Evolutionary conservation across 2,888 invertebrate genomes (phyloP), one percentile per base, ranked within the genome.

Genomic region (Scaptomyza reducta): DNA sequence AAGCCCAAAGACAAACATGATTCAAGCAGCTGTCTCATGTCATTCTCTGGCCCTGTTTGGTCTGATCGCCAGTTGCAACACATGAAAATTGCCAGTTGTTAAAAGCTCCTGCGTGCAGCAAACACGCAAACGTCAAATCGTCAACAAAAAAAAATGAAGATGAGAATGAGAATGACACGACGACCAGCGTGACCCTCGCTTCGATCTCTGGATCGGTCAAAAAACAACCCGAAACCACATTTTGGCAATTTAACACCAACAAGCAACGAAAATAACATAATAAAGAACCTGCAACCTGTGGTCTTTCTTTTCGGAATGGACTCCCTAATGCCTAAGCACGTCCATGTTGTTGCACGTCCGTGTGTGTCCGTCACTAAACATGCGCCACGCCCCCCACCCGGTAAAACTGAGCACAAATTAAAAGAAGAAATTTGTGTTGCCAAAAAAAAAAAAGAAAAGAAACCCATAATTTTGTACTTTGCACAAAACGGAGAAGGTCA

Each of bases 301-400:
- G 7, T 38, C 14, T 38, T 40, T 40, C 10, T 3, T 16, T 61
- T 63, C 63, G 35, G 33, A 27, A 50, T 25, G 65, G 82, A 79
- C 81, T 87, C 74, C 89, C 82, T 87, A 83, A 83, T 83, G 89
- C 82, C 82, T 88, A 83, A 83, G 82, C 82, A 83, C 82, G 82
- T 87, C 53, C 77, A 61, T 70, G 65, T 70, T 70, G 42, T 70
- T n/a, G n/a, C n/a, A n/a, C n/a, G n/a, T n/a, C n/a, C n/a, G n/a
- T n/a, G n/a, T n/a, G n/a, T n/a, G n/a, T n/a, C 84, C 85, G 87
- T 80, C 79, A 74, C 89, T 83, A 83, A 83, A 74, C 87, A 78
- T 65, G 46, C 35, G 88, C 58, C 85, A 83, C 89, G 72, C 82
- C 82, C 78, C 53, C 76, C 29, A 45, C n/a, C 2, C 27, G 6